Base-by-base conservation (phyloP, 1,140 invertebrate genomes). In the fruit fly (Drosophila melanogaster) region DNA sequence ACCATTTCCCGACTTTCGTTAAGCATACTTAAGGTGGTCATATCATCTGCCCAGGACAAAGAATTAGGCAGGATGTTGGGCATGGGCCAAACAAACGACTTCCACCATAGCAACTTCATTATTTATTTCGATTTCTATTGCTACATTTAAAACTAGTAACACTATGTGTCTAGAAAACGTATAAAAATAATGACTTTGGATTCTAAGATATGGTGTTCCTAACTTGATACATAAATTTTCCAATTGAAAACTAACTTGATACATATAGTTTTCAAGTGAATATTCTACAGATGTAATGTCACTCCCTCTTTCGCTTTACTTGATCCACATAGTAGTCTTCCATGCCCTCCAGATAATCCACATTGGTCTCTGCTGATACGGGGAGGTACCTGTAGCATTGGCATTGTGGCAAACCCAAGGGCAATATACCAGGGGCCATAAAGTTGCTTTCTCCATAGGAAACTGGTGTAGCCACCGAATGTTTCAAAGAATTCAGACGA, bases 371-470 rank as follows among this genome's bases (percentile, higher is more conserved):
- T 3, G 22, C 30, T 8, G 19, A 4, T 7, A 37, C 47, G 1
- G 69, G 64, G 19, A 69, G 46, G 24, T 69, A 71, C 11, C n/a
- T 41, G n/a, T 51, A 57, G 17, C 41, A 44, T 1, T 22, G 7
- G 11, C 37, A 58, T 5, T 14, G 43, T 0, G 46, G 40, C 24
- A 51, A 38, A 5, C n/a, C 4, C 14, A 24, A 0, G 0, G 59
- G 62, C 43, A 70, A 2, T 15, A 55, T 11, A 2, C 30, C 5
- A n/a, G 33, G 22, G 3, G 46, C 4, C 53, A 71, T 53, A 44
- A n/a, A 51, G 30, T 67, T 44, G 6, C 67, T 38, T 3, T 37
- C 53, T 6, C 38, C 15, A n/a, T 43, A 4, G 30, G 41, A 11
- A 19, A 19, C 41, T 15, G 4, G 0, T 8, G 41, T 12, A 11